These are phyloP conservation scores for Coccyzus lansbergi DNA, from an alignment of 2,797 vertebrate species.

Conservation along the genomic window DNA sequence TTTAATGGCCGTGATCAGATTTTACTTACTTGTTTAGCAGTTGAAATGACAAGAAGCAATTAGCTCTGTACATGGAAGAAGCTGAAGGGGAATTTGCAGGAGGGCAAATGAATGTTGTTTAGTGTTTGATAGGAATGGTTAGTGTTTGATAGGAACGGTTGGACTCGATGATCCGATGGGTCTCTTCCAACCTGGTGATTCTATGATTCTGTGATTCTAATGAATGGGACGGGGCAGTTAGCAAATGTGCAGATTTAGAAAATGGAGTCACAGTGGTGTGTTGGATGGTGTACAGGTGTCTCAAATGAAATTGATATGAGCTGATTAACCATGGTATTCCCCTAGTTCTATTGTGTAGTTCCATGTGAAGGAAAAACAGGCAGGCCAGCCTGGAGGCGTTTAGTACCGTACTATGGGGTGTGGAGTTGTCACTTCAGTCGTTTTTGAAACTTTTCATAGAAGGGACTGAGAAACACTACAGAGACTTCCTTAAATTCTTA, in stretches of 20 bases:
- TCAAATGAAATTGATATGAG: not conserved
- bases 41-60: not conserved
- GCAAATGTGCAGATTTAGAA: not conserved
- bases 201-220: too few species aligned
- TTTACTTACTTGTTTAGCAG: not conserved
- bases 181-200: too few species aligned
- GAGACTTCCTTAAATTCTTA: conserved; percentile 24
- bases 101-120: not conserved
- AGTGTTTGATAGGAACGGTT: too few species aligned
- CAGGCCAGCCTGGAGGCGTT: not conserved
- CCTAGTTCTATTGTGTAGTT: not conserved
- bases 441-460: not conserved
- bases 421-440: not conserved
- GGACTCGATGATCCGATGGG: too few species aligned
- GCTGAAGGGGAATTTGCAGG: not conserved
- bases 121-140: too few species aligned
- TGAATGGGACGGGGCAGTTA: not conserved
- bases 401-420: fast-evolving
- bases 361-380: not conserved
- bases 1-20: not conserved
- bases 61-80: not conserved
- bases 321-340: not conserved
- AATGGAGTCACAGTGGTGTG: not conserved
- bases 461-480: not conserved
- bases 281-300: not conserved